phyloP scores from a whole-genome alignment of 1,140 invertebrate genomes.

The Oppia nitens region DNA sequence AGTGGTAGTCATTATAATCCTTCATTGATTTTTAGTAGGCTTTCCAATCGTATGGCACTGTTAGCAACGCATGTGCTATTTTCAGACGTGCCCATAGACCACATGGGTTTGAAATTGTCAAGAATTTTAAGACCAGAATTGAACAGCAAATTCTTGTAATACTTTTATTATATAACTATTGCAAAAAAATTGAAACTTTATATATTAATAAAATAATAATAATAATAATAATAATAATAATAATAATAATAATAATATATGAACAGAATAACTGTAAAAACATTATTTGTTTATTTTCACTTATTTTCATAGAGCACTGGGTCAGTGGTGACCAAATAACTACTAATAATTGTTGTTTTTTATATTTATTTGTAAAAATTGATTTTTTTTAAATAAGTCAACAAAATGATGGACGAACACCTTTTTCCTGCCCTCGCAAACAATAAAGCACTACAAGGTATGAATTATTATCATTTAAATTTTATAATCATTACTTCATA shows the following conservation, averaged over 20 bases:
- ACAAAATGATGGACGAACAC: constrained; percentile 13
- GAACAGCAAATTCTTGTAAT: background rate
- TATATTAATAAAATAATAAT: too few species aligned
- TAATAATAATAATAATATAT: too few species aligned
- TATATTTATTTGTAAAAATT: background rate
- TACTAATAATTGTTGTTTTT: background rate
- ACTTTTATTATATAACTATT: too few species aligned
- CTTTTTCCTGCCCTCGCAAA: constrained; percentile 8
- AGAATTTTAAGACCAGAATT: background rate
- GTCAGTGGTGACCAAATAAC: background rate
- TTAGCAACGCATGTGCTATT: background rate
- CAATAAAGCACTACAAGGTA: constrained; percentile 14
- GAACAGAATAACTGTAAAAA: too few species aligned
- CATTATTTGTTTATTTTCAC: too few species aligned
- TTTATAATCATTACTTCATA: too few species aligned
- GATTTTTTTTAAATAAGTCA: too few species aligned
- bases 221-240: too few species aligned
- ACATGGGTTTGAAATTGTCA: background rate
- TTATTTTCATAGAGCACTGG: background rate
- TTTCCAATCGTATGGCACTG: background rate
- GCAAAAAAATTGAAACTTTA: too few species aligned
- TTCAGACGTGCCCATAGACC: background rate
- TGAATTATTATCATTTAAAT: too few species aligned
- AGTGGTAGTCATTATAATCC: background rate
- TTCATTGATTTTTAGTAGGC: background rate